Conservation (phyloP, 2,888 invertebrate species). For the Drosophila macrospina region DNA sequence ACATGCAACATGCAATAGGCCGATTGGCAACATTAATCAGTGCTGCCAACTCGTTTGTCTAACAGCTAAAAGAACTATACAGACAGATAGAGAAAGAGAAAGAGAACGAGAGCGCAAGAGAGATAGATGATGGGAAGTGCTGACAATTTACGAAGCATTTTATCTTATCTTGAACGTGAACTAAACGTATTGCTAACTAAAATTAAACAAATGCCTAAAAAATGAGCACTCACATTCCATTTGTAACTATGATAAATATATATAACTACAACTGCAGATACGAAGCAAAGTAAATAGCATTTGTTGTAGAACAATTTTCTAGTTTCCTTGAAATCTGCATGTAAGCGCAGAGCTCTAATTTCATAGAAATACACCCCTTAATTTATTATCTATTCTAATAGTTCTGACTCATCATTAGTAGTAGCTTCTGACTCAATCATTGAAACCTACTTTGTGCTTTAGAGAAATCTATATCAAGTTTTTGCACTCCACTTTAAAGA, state of each 20-base stretch:
- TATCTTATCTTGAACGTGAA: conserved; percentile 46
- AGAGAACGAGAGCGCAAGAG: not conserved
- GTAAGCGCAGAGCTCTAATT: too few species aligned
- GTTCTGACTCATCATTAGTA: too few species aligned
- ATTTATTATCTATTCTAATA: too few species aligned
- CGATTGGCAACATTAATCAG: conserved; percentile 54
- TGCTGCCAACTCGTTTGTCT: conserved; percentile 39
- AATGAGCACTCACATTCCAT: conserved; percentile 9
- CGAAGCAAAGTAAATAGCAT: not conserved
- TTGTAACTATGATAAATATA: conserved; percentile 18
- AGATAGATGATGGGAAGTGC: not conserved
- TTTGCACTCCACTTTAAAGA: too few species aligned
- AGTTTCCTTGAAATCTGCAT: not conserved
- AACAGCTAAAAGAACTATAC: conserved; percentile 4
- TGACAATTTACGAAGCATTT: not conserved
- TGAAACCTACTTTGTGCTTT: too few species aligned
- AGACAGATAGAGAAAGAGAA: not conserved
- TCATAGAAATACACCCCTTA: too few species aligned
- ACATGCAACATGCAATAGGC: conserved; percentile 39
- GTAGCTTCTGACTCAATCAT: too few species aligned
- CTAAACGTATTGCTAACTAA: conserved; percentile 17
- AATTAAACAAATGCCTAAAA: conserved; percentile 17
- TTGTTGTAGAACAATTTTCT: too few species aligned
- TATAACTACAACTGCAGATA: conserved; percentile 7
- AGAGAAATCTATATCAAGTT: too few species aligned